Evolutionary conservation across 64 coral and sea anemone genomes (phyloP).

Genomic region (Montipora sp.): DNA sequence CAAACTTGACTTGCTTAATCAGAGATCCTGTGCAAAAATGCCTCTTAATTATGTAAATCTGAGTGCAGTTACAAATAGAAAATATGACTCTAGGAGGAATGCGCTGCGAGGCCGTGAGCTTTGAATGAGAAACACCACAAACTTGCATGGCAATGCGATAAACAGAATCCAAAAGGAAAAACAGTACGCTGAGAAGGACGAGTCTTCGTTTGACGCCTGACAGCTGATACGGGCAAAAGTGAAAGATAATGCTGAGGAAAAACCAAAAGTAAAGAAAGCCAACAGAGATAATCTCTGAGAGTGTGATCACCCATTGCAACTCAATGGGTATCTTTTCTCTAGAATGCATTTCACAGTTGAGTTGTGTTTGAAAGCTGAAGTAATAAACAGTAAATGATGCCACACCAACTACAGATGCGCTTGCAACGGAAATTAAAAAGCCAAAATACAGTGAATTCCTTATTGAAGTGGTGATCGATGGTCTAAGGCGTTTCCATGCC

Average conservation of each 20-base stretch:
- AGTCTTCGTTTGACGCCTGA: background rate
- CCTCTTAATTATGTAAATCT: background rate
- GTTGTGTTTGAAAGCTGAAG: background rate
- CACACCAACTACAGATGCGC: background rate
- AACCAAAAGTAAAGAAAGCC: background rate
- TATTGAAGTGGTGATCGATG: background rate
- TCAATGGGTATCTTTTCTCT: background rate
- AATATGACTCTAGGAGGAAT: background rate
- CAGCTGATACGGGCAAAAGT: background rate
- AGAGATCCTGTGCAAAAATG: background rate
- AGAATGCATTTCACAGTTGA: background rate
- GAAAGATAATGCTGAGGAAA: background rate
- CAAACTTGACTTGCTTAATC: background rate
- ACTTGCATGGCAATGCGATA: conserved; percentile 20
- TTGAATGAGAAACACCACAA: conserved; percentile 1
- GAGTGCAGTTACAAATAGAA: background rate
- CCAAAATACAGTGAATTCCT: background rate
- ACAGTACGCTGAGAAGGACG: background rate
- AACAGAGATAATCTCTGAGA: background rate
- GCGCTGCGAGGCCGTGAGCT: background rate
- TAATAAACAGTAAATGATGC: background rate
- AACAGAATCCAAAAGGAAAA: background rate
- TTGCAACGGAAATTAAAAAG: background rate
- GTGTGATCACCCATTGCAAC: conserved; percentile 10
- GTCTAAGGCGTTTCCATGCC: conserved; percentile 33